phyloP scores from a whole-genome alignment of 30 jellyfish, hydroid and myxozoan species.

The Aurelia sp. region DNA sequence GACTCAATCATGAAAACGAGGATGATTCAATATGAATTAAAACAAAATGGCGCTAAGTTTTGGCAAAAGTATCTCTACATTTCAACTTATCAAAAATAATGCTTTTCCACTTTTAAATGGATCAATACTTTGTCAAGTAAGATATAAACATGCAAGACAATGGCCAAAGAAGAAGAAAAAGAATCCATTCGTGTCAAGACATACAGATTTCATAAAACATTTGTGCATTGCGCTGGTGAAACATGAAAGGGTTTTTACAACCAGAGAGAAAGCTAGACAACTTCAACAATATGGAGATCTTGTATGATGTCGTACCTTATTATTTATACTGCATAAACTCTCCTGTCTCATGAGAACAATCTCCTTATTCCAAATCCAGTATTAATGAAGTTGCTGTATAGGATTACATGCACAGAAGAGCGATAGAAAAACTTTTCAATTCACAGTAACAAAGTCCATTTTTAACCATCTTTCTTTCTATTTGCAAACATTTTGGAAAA shows the following conservation, averaged over 20 bases:
- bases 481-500: no score
- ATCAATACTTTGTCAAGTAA: constrained; percentile 30
- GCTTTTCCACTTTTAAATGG: not conserved
- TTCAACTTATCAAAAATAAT: not conserved
- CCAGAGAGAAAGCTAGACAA: constrained; percentile 69
- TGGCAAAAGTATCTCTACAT: not conserved
- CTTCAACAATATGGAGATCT: constrained; percentile 90
- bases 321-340: not conserved
- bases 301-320: constrained; percentile 56
- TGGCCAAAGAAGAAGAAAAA: constrained; percentile 53
- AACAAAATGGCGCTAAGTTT: constrained; percentile 40
- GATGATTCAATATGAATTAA: not conserved
- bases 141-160: constrained; percentile 30
- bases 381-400: no score
- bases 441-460: no score
- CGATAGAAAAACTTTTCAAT: no score
- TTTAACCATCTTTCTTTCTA: no score
- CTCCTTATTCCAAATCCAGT: no score
- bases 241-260: constrained; percentile 87
- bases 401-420: no score
- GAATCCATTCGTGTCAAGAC: constrained; percentile 82
- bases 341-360: not conserved
- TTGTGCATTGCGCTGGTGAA: constrained; percentile 90
- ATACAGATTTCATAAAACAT: constrained; percentile 90
- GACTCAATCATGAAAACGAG: no score